Conservation (phyloP, 2,888 invertebrate genomes). For the Dendrolimus pini region DNA sequence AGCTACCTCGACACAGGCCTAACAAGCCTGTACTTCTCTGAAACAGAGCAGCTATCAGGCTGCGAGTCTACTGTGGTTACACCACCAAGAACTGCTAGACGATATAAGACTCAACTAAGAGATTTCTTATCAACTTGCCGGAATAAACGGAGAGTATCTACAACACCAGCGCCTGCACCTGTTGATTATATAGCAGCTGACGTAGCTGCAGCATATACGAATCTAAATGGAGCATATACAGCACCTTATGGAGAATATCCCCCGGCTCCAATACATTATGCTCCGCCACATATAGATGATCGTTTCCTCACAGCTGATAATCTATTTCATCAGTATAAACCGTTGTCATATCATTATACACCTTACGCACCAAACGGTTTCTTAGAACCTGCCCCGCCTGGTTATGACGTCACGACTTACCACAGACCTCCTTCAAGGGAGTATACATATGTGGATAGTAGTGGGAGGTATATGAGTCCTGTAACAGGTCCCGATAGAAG, state of each 20-base stretch:
- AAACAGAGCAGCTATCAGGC: constrained; percentile 85
- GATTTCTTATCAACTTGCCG: constrained; percentile 96
- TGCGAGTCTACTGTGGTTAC: constrained; percentile 79
- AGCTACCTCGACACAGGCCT: constrained; percentile 97
- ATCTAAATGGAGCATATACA: constrained; percentile 86
- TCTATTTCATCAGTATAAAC: constrained; percentile 92
- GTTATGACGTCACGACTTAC: constrained; percentile 78
- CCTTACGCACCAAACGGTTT: constrained; percentile 90
- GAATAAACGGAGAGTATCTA: constrained; percentile 82
- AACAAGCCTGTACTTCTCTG: constrained; percentile 93
- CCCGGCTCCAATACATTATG: constrained; percentile 83
- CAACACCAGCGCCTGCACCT: constrained; percentile 78
- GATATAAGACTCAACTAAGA: constrained; percentile 95
- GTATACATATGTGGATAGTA: constrained; percentile 75
- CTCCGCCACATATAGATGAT: constrained; percentile 78
- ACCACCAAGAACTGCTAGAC: constrained; percentile 88
- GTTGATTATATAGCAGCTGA: constrained; percentile 83
- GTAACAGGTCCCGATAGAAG: constrained; percentile 79
- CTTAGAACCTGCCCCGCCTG: constrained; percentile 82
- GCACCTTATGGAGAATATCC: constrained; percentile 86
- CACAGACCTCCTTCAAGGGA: constrained; percentile 78
- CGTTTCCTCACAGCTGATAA: constrained; percentile 90
- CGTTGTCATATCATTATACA: constrained; percentile 88
- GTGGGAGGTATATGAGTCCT: constrained; percentile 77
- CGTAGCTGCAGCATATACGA: constrained; percentile 87